A percentile compares a stretch with the other conserved stretches of the same genome.
phyloP scores from a whole-genome alignment of 1,140 invertebrate species.

The Zaprionus ghesquierei region DNA sequence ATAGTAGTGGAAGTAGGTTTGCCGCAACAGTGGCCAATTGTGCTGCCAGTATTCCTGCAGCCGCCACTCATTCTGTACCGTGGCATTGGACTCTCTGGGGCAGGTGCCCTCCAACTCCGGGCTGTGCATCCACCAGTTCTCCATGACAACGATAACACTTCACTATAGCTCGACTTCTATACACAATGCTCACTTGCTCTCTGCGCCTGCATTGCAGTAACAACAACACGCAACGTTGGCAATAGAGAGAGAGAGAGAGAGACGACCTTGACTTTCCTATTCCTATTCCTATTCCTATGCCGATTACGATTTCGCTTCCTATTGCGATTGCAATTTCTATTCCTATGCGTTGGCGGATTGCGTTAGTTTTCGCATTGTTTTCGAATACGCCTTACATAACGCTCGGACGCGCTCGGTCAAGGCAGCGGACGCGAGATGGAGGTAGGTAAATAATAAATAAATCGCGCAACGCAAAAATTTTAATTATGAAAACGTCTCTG shows the following conservation, averaged over 20 bases:
- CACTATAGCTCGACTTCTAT: slow-evolving; percentile 12
- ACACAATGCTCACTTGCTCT: slow-evolving; percentile 10
- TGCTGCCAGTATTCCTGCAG: not conserved
- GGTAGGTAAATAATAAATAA: slow-evolving; percentile 72
- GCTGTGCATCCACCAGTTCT: slow-evolving; percentile 46
- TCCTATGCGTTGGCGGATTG: slow-evolving; percentile 39
- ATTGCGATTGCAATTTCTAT: not conserved
- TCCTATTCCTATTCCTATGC: not conserved
- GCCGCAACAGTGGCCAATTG: slow-evolving; percentile 8
- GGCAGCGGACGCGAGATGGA: slow-evolving; percentile 2
- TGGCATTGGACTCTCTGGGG: slow-evolving; percentile 57
- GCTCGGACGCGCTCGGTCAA: slow-evolving; percentile 31
- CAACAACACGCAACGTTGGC: not conserved
- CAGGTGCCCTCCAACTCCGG: slow-evolving; percentile 34
- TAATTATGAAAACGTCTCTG: slow-evolving; percentile 71
- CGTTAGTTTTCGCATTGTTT: slow-evolving; percentile 45
- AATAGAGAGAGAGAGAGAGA: not conserved
- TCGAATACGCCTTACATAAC: slow-evolving; percentile 64
- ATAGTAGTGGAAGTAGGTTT: slow-evolving; percentile 21
- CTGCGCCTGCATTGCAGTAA: slow-evolving; percentile 54
- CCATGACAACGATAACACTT: slow-evolving; percentile 39
- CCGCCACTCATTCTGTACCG: slow-evolving; percentile 19
- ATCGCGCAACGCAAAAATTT: slow-evolving; percentile 63
- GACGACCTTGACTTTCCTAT: slow-evolving; percentile 68
- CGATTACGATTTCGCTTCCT: not conserved